phyloP scores from a whole-genome alignment of 2,797 vertebrate species.

The Neoniphon sammara region DNA sequence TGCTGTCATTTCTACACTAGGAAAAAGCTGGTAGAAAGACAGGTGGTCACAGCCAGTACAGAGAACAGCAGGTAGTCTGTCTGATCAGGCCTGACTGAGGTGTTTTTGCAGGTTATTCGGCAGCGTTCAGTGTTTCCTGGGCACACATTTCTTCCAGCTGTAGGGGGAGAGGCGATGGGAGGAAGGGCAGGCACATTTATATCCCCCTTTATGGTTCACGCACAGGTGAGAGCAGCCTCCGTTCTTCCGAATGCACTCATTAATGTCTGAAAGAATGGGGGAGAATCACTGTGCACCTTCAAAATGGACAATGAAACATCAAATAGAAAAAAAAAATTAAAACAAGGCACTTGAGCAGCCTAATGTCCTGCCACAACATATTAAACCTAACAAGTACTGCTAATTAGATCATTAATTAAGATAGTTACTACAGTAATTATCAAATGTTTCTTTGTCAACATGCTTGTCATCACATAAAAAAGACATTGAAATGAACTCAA shows the following conservation, averaged over 20 bases:
- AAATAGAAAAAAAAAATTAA: too few species aligned
- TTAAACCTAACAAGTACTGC: too few species aligned
- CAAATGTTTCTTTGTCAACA: too few species aligned
- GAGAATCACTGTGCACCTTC: background rate
- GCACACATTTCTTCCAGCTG: slow-evolving; percentile 75
- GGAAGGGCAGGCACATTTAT: slow-evolving; percentile 75
- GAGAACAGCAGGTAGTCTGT: background rate
- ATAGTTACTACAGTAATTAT: too few species aligned
- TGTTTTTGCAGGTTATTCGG: background rate
- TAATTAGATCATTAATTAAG: too few species aligned
- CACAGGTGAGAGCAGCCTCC: slow-evolving; percentile 80
- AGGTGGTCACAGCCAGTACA: too few species aligned
- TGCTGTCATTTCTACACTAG: background rate
- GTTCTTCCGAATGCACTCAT: slow-evolving; percentile 75
- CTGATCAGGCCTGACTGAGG: too few species aligned
- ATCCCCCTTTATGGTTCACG: slow-evolving; percentile 71
- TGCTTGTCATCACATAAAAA: too few species aligned
- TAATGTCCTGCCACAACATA: too few species aligned
- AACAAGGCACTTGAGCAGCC: too few species aligned
- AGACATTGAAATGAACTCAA: too few species aligned
- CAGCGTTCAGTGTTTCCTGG: slow-evolving; percentile 14
- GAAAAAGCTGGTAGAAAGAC: background rate
- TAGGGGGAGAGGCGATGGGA: slow-evolving; percentile 65
- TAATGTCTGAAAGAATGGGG: slow-evolving; percentile 65
- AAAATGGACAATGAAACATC: background rate